Evolutionary conservation across 2,888 invertebrate species (phyloP).

Genomic region (Lochmaea capreae): DNA sequence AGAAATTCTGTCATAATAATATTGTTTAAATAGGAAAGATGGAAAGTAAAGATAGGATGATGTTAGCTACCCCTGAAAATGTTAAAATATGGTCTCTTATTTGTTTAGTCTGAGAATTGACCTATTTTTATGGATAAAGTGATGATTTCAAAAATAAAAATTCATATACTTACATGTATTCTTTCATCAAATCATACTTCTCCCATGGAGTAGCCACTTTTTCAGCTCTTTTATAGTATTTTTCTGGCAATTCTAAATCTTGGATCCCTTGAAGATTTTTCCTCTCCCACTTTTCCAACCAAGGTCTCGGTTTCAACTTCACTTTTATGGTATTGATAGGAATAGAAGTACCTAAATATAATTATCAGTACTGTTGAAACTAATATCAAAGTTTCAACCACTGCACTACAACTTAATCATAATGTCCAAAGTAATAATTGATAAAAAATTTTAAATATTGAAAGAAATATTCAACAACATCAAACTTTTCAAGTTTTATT

Average conservation of each 20-base stretch:
- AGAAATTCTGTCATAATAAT: no score
- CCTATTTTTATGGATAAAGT: no score
- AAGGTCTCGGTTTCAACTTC: constrained; percentile 83
- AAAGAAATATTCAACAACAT: no score
- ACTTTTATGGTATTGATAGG: constrained; percentile 69
- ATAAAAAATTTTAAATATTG: no score
- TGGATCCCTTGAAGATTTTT: constrained; percentile 79
- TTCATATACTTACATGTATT: constrained; percentile 76
- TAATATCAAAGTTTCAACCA: not conserved
- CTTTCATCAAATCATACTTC: constrained; percentile 93
- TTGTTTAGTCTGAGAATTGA: no score
- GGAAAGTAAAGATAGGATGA: no score
- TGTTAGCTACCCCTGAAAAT: no score
- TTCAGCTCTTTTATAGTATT: constrained; percentile 67
- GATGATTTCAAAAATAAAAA: constrained; percentile 4
- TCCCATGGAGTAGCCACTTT: constrained; percentile 80
- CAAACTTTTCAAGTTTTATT: no score
- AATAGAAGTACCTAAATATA: constrained; percentile 54
- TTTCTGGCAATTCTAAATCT: constrained; percentile 59
- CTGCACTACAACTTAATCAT: no score
- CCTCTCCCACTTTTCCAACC: constrained; percentile 91
- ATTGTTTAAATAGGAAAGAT: no score
- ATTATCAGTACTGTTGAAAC: not conserved
- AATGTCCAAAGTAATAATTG: no score
- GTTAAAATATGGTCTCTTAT: no score